Base-by-base conservation (phyloP, 2,888 invertebrate genomes). In the Euplagia quadripunctaria region DNA sequence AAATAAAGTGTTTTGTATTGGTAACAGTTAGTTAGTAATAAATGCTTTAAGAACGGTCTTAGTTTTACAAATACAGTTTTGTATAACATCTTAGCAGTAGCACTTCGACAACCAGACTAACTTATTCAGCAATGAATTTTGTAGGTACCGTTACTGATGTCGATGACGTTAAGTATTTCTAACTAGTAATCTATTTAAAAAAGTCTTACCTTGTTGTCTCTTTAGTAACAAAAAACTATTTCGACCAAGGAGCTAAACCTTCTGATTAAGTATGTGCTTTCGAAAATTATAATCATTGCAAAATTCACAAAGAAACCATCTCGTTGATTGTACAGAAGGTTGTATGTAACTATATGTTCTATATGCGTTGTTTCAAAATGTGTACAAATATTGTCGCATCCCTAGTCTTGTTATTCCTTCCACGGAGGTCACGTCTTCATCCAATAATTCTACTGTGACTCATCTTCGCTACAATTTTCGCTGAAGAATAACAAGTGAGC, bases 371-470 rank as follows among this genome's bases (percentile, higher is more conserved):
- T 78, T 75, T 68, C 75, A 67, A 70, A 70, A 78, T 76, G 81
- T 78, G 82, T 80, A 82, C 87, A 89, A 92, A 91, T 88, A 91
- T 89, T 89, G 92, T 90, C 90, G 82, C 88, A 79, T 78, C 77
- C 78, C 74, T 72, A 80, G 83, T 86, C 87, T 94, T 93, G 92
- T 91, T 90, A 94, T 94, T 92, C 94, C 77, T 69, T 81, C 80
- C 94, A 90, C 93, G 92, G 83, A 88, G 89, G 91, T 91, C 95
- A 95, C 95, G 95, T 94, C 88, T 89, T 83, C 90, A 80, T 89
- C 91, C 92, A 94, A 94, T 94, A 95, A 94, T 92, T 94, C 92
- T 85, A 87, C 89, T 88, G 88, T 89, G 94, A 92, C 91, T 94
- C 94, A 94, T 93, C 92, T 86, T 85, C 88, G 90, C 88, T 88